Percentiles rank a stretch among this genome's conserved stretches.
These are phyloP conservation scores for Willisornis vidua DNA, from an alignment of 2,113 vertebrate genomes.

Conservation along the genomic window DNA sequence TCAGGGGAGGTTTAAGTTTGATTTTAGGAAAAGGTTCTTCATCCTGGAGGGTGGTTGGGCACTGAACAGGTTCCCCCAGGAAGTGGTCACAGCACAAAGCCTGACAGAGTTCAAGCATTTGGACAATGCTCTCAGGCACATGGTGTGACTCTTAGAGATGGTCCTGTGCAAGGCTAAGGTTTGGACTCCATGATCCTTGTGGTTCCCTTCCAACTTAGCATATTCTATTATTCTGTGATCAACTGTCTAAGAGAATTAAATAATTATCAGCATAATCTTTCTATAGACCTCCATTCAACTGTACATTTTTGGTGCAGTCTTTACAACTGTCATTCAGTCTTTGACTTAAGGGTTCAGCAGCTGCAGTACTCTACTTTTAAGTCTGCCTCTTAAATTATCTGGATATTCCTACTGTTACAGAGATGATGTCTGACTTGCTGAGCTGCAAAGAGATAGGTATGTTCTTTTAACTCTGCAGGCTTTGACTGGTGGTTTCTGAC, in stretches of 20 bases:
- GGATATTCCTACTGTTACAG: background rate
- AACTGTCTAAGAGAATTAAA: background rate
- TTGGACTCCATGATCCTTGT: background rate
- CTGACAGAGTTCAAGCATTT: background rate
- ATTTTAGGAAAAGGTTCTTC: background rate
- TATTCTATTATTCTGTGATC: background rate
- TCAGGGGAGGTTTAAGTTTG: background rate
- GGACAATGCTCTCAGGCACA: rapidly evolving
- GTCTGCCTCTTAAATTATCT: slow-evolving; percentile 31
- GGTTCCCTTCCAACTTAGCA: background rate
- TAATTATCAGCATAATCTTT: background rate
- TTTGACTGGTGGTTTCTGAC: background rate
- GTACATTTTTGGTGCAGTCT: background rate
- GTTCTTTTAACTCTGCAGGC: slow-evolving; percentile 5
- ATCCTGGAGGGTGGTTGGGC: too few species aligned
- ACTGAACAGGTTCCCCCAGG: background rate
- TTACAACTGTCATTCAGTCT: background rate
- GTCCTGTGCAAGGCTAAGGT: too few species aligned
- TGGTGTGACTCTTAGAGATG: background rate
- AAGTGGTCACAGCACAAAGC: background rate
- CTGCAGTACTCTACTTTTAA: background rate
- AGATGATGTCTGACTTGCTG: background rate
- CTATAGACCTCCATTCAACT: background rate
- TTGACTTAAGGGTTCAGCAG: background rate
- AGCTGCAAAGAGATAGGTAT: background rate